Base-by-base conservation (phyloP, 2,888 invertebrate species). In the Macrosoma leucophasiata region DNA sequence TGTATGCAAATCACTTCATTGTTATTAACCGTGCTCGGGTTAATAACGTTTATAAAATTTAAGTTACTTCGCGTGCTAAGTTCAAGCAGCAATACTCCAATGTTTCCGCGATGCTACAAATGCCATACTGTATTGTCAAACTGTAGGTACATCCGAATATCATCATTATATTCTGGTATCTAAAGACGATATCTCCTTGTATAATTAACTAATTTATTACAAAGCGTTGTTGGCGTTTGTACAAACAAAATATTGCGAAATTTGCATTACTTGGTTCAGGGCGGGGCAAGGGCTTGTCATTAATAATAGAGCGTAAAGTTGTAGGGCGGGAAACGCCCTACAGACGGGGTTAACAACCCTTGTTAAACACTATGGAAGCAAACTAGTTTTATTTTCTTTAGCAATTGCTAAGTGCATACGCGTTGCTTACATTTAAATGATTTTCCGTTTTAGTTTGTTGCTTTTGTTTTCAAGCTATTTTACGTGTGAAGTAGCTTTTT, bases 261-360 rank as follows among this genome's bases (percentile, higher is more conserved):
- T 81, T 81, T 78, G 76, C 77, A 78, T 81, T 69, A 69, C 62
- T 68, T 70, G 61, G 66, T 60, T 59, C 46, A 58, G 58, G 74
- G 76, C 66, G 75, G 67, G 62, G 66, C 62, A 61, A 70, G 68
- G 67, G 71, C 59, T 70, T 64, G 74, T 78, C 78, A 78, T 82
- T 82, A 82, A 79, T 82, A 82, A 82, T 79, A 78, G 69, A 82
- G 69, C 56, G 62, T 57, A 66, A 74, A 76, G 68, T 71, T 71
- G 62, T 61, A 70, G 78, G 78, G 81, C 73, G 76, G 62, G 52
- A 58, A 55, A 63, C 59, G 64, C 71, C 73, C 76, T 71, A 46
- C 48, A 46, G 52, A 51, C 50, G 64, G 59, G 82, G 81, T 79
- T 78, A 76, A 78, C 65, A 65, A 79, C 81, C 81, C 72, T 73